Conservation (phyloP, 2,888 invertebrate species). For the Catocala nupta region DNA sequence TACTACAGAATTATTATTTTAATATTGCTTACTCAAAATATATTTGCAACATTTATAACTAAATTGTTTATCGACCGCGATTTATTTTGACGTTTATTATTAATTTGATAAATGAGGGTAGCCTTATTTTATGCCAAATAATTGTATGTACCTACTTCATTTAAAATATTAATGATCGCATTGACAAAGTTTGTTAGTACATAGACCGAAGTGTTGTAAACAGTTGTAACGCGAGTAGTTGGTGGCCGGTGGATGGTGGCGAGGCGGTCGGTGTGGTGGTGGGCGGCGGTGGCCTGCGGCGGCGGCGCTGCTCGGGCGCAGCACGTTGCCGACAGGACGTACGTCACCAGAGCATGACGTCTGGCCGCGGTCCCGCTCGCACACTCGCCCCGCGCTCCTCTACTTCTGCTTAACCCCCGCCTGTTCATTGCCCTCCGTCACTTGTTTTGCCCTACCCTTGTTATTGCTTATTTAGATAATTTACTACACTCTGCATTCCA, state of each 20-base stretch:
- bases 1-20: constrained; percentile 17
- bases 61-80: constrained; percentile 13
- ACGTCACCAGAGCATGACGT: constrained; percentile 81
- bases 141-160: not conserved
- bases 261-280: constrained; percentile 7
- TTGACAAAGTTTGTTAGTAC: no score
- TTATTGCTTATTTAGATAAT: constrained; percentile 59
- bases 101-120: constrained; percentile 43
- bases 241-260: not conserved
- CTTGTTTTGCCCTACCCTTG: constrained; percentile 63
- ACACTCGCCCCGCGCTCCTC: constrained; percentile 55
- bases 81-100: constrained; percentile 10
- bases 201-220: no score
- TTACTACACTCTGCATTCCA: constrained; percentile 43
- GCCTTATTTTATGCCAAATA: constrained; percentile 20
- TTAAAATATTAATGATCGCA: no score
- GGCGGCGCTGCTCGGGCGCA: constrained; percentile 28
- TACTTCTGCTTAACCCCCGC: constrained; percentile 59
- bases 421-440: constrained; percentile 70
- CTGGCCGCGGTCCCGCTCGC: constrained; percentile 61
- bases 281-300: constrained; percentile 14
- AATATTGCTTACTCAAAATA: constrained; percentile 15
- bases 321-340: constrained; percentile 68
- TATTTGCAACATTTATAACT: constrained; percentile 11
- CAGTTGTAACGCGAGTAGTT: no score